Evolutionary conservation across 1,140 invertebrate species (phyloP).

Genomic region (Procambarus virginalis): DNA sequence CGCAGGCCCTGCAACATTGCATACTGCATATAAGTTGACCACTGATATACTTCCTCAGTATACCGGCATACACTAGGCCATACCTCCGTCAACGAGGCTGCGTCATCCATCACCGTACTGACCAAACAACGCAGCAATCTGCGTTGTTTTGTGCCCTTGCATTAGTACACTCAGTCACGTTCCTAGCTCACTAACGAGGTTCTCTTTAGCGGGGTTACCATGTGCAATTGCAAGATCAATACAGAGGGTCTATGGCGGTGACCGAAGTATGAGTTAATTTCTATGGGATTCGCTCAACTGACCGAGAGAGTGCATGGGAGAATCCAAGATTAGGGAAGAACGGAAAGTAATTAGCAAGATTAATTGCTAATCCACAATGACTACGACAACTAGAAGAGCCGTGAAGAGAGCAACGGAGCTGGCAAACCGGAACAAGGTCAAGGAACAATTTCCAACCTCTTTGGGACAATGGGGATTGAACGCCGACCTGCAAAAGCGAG

Average conservation of each 20-base stretch:
- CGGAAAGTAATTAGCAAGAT: too few species aligned
- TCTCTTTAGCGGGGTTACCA: conserved; percentile 18
- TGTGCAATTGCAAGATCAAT: conserved; percentile 54
- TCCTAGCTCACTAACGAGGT: background rate
- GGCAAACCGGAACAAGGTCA: too few species aligned
- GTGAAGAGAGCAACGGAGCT: too few species aligned
- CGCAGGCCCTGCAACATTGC: background rate
- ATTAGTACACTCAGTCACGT: background rate
- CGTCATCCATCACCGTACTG: background rate
- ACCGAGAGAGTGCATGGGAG: conserved; percentile 35
- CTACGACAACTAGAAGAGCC: too few species aligned
- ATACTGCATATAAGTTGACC: conserved; percentile 30
- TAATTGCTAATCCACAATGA: too few species aligned
- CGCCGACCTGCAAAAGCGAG: too few species aligned
- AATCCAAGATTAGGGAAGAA: background rate
- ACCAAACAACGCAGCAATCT: background rate
- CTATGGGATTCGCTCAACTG: conserved; percentile 44
- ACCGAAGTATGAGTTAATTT: conserved; percentile 42
- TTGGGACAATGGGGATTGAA: too few species aligned
- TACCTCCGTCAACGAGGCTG: background rate
- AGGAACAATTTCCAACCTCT: too few species aligned
- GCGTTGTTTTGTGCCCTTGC: background rate
- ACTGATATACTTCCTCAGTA: background rate
- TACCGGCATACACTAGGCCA: background rate
- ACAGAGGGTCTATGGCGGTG: conserved; percentile 32